Evolutionary conservation across 2,797 vertebrate genomes (phyloP).

Genomic region (Pangasius larnaudii): DNA sequence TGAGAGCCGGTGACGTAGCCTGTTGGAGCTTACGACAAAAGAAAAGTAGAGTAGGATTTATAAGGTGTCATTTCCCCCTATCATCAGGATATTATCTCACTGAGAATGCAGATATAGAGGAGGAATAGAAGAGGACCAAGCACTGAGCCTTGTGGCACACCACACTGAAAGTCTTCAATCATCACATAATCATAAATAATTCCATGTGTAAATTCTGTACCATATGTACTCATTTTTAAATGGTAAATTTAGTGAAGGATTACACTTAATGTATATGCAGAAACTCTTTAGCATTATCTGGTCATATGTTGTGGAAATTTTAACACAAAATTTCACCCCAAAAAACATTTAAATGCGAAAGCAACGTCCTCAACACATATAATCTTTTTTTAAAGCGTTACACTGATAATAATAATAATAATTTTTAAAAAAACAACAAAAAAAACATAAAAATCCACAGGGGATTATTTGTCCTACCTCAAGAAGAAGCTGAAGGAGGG

Average conservation of each 20-base stretch:
- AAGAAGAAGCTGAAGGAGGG: slow-evolving; percentile 69
- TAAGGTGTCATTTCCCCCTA: too few relatives aligned
- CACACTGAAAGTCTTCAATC: not conserved
- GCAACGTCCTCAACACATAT: not conserved
- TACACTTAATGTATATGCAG: not conserved
- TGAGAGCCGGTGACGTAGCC: too few relatives aligned
- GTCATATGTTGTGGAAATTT: not conserved
- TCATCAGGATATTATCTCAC: not conserved
- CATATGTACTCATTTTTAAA: not conserved
- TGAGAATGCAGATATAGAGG: not conserved
- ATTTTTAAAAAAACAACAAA: too few relatives aligned
- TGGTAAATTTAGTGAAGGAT: not conserved
- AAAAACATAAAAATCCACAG: slow-evolving; percentile 8
- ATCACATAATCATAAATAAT: not conserved
- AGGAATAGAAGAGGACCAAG: not conserved
- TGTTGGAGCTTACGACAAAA: too few relatives aligned
- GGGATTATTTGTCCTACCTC: slow-evolving; percentile 55
- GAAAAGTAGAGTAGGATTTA: too few relatives aligned
- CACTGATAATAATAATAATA: not conserved
- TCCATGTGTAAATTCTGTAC: not conserved
- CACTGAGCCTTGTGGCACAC: not conserved
- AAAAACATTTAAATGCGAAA: not conserved
- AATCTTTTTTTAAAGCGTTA: not conserved
- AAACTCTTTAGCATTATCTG: not conserved
- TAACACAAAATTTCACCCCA: not conserved